These are phyloP conservation scores for Melanotaenia duboulayi DNA, from an alignment of 2,113 vertebrate species.

Conservation along the genomic window DNA sequence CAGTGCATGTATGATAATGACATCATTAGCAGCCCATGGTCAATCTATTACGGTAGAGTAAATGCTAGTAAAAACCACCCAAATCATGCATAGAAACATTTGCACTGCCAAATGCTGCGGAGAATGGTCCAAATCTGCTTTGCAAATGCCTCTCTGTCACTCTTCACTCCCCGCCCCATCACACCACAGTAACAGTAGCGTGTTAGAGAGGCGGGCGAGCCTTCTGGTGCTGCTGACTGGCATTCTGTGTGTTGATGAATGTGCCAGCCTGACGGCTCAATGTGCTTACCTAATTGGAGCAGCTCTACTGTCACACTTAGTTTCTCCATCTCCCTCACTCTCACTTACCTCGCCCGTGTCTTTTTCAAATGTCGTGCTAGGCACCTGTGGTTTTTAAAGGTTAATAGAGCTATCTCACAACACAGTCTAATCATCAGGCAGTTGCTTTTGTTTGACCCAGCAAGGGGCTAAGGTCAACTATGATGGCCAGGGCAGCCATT, in stretches of 20 bases:
- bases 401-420: constrained; percentile 76
- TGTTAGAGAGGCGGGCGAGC: constrained; percentile 29
- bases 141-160: constrained; percentile 48
- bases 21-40: constrained; percentile 57
- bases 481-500: constrained; percentile 51
- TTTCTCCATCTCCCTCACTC: constrained; percentile 50
- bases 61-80: constrained; percentile 37
- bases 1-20: constrained; percentile 52
- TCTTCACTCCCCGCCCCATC: constrained; percentile 1
- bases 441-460: constrained; percentile 64
- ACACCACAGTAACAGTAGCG: constrained; percentile 44
- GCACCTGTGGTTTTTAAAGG: constrained; percentile 74
- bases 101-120: constrained; percentile 44
- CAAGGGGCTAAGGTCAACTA: constrained; percentile 54
- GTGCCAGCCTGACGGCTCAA: constrained; percentile 73
- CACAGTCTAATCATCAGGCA: constrained; percentile 74
- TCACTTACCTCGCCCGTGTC: constrained; percentile 34
- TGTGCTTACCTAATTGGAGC: constrained; percentile 82
- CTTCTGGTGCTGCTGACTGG: constrained; percentile 70
- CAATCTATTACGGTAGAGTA: constrained; percentile 34
- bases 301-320: constrained; percentile 63
- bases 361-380: constrained; percentile 45
- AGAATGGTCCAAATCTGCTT: constrained; percentile 60
- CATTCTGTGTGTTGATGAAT: constrained; percentile 74
- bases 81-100: constrained; percentile 60